Evolutionary conservation across 2,113 vertebrate species (phyloP).

Genomic region (Chunga burmeisteri): DNA sequence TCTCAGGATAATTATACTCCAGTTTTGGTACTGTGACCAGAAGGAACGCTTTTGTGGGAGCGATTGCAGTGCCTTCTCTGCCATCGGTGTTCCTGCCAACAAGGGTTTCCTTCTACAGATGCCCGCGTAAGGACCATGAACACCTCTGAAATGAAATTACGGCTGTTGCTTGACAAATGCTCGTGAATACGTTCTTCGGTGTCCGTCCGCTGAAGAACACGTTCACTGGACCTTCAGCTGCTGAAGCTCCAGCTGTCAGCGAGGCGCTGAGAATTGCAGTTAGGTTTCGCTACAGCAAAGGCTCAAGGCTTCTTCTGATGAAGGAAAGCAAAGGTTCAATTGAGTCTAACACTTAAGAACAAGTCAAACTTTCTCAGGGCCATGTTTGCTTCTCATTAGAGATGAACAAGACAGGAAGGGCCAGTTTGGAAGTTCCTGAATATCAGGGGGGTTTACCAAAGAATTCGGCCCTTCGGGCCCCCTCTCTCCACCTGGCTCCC

Average conservation of each 20-base stretch:
- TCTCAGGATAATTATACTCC: not conserved
- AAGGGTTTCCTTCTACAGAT: not conserved
- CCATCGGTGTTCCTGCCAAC: not conserved
- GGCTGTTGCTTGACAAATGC: not conserved
- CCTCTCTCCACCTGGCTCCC: no score
- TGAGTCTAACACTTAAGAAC: not conserved
- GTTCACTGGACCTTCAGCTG: not conserved
- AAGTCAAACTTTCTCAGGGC: not conserved
- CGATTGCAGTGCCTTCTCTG: not conserved
- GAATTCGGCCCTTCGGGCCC: not conserved
- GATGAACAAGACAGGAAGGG: not conserved
- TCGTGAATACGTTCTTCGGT: not conserved
- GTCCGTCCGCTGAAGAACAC: not conserved
- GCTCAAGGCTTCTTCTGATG: not conserved
- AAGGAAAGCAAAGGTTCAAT: not conserved
- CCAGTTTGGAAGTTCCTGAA: not conserved
- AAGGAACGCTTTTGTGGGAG: not conserved
- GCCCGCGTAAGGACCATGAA: not conserved
- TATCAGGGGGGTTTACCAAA: accelerated
- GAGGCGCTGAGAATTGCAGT: not conserved
- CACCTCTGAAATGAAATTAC: not conserved
- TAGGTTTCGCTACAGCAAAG: not conserved
- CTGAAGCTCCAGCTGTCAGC: not conserved
- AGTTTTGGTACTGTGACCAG: not conserved
- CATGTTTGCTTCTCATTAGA: not conserved